Evolutionary conservation across 53 echinoderm and acorn worm species (phyloP), one percentile per base, ranked within the genome.

Genomic region (Stichopus horrens): DNA sequence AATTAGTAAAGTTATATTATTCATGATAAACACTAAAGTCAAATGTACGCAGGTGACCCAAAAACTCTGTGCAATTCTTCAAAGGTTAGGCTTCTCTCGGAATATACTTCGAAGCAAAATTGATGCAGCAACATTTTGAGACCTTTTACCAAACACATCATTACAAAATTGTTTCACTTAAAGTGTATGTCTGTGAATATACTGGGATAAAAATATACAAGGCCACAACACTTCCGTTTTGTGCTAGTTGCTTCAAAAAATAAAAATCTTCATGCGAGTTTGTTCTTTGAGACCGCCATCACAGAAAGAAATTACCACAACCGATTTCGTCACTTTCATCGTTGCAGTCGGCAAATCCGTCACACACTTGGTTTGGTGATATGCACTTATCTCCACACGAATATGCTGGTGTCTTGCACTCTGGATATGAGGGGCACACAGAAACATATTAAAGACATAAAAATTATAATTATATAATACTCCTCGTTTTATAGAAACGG

Each of bases 321-420:
- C 57, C 80, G 9, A 4, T 56, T 80, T 80, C 80, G 56, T 80
- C 80, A 5, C 11, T 20, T 19, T 57, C 80, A n/a, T 80, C 21
- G 9, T 5, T 7, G 18, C 80, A 80, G 23, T 80, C 58, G 7
- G 14, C 55, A 21, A 57, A 5, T 16, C 80, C 80, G 19, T 80
- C 80, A 53, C 80, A 80, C 0, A 80, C 80, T 56, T 80, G 80
- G 56, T 80, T 80, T 80, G 20, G 80, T 21, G 80, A 21, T 19
- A 80, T 52, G 55, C 80, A 80, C 56, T 53, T 80, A 5, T 80
- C 58, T 55, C 80, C 80, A 8, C 80, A 80, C 14, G 80, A 80
- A 80, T 11, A 80, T 21, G 80, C 80, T n/a, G 80, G 80, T 21
- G 80, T 55, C 10, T 80, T 80, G 80, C 80, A 80, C 5, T 80